These are phyloP conservation scores for Hozukius guyotensis DNA, from an alignment of 2,797 vertebrate species.

Conservation along the genomic window DNA sequence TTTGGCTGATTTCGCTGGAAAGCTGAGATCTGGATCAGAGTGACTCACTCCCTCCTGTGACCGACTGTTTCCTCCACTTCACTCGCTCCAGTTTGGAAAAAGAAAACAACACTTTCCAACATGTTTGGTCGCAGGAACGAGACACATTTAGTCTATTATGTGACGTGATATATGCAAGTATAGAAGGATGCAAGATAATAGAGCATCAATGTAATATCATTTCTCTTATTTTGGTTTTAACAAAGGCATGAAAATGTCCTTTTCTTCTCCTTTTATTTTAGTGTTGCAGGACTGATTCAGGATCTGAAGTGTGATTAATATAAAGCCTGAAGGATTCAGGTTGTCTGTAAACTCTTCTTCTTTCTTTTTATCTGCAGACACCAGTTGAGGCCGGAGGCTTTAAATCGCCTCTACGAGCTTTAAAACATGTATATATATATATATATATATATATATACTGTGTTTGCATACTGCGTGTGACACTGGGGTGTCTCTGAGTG, in stretches of 20 bases:
- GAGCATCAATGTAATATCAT: neutral
- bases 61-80: constrained; percentile 37
- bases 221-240: neutral
- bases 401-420: neutral
- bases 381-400: neutral
- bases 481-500: neutral
- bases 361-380: neutral
- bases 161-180: neutral
- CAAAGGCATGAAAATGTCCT: neutral
- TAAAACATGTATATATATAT: neutral
- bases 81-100: constrained; percentile 24
- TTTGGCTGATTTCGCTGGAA: constrained; percentile 14
- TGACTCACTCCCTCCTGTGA: constrained; percentile 55
- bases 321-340: neutral
- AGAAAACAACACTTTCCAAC: neutral
- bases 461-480: neutral
- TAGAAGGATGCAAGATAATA: neutral
- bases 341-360: neutral
- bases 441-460: no score
- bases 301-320: constrained; percentile 5
- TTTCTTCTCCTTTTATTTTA: neutral
- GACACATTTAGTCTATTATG: no score
- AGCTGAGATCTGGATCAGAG: constrained; percentile 26
- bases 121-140: neutral
- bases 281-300: neutral